phyloP scores from a whole-genome alignment of 2,113 vertebrate genomes.

The Piliocolobus tephrosceles region DNA sequence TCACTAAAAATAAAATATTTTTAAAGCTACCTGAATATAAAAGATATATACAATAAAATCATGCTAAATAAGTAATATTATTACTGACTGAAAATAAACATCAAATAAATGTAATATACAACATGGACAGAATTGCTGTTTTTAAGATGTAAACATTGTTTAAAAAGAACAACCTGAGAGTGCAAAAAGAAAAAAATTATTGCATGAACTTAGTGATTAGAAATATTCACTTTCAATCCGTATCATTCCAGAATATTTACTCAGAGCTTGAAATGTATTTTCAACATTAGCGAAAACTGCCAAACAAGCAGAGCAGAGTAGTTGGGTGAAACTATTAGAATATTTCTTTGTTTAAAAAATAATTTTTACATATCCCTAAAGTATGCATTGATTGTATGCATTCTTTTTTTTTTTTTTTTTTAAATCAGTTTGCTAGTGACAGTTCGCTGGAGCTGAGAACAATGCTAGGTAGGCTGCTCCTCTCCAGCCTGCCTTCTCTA shows the following conservation, averaged over 20 bases:
- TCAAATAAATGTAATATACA: neutral
- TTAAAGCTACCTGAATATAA: neutral
- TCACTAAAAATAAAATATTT: slow-evolving; percentile 10
- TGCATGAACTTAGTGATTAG: neutral
- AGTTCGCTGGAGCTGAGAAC: neutral
- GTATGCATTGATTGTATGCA: neutral
- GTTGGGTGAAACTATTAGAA: slow-evolving; percentile 38
- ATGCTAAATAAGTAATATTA: neutral
- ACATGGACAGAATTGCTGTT: neutral
- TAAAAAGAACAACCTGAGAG: neutral
- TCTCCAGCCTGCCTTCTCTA: neutral
- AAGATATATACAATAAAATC: neutral
- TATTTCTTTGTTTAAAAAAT: slow-evolving; percentile 30
- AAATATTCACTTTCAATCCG: slow-evolving; percentile 23
- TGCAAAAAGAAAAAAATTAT: neutral
- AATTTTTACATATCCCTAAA: neutral
- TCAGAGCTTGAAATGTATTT: slow-evolving; percentile 31
- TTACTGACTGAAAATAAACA: neutral
- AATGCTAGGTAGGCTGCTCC: neutral
- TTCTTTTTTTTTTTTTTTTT: neutral
- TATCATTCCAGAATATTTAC: slow-evolving; percentile 15
- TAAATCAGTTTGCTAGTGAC: neutral
- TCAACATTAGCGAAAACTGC: neutral
- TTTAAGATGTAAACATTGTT: neutral
- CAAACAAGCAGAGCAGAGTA: neutral